Evolutionary conservation across 1,140 invertebrate genomes (phyloP).

Genomic region (Asobara japonica): DNA sequence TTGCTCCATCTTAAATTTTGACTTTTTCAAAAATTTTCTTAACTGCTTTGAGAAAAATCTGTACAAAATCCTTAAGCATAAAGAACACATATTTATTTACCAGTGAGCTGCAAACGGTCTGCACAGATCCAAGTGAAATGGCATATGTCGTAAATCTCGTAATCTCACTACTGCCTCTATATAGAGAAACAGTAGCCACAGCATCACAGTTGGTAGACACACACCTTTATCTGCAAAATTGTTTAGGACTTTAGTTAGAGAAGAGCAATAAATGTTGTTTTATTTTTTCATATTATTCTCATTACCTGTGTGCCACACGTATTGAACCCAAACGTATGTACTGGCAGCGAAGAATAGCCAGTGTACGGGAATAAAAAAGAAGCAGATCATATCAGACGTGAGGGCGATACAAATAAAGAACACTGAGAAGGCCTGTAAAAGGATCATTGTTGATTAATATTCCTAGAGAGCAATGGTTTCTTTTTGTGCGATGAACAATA

Average conservation of each 20-base stretch:
- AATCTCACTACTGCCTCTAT: conserved; percentile 91
- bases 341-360: conserved; percentile 98
- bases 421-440: conserved; percentile 94
- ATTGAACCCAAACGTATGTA: conserved; percentile 99
- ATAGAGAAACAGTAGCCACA: conserved; percentile 96
- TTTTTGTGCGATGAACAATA: too few relatives aligned
- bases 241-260: conserved; percentile 20
- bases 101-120: conserved; percentile 98
- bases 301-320: conserved; percentile 96
- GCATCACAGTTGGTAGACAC: conserved; percentile 92
- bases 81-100: conserved; percentile 67
- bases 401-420: conserved; percentile 98
- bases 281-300: neutral
- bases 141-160: conserved; percentile 86
- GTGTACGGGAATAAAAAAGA: conserved; percentile 98
- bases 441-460: too few relatives aligned
- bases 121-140: conserved; percentile 93
- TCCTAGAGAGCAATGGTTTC: too few relatives aligned
- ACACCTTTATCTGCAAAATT: conserved; percentile 85
- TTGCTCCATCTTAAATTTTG: too few relatives aligned
- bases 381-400: conserved; percentile 98
- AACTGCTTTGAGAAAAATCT: too few relatives aligned
- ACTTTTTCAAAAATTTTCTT: too few relatives aligned
- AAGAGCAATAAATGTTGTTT: neutral
- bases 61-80: too few relatives aligned